Percentiles rank a stretch among this genome's conserved stretches.
phyloP scores from a whole-genome alignment of 2,888 invertebrate genomes.

The Mesoligia furuncula region DNA sequence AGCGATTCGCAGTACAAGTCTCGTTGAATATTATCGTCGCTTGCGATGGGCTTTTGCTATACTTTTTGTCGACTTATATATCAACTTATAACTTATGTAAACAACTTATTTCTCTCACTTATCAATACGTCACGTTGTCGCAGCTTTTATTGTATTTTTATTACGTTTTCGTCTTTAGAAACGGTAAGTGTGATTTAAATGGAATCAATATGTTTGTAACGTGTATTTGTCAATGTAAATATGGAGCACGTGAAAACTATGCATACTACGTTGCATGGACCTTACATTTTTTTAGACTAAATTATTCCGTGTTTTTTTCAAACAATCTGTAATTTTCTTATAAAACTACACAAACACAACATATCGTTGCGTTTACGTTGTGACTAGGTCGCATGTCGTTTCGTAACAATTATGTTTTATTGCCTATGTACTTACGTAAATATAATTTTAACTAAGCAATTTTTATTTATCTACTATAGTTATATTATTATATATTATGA shows the following conservation, averaged over 20 bases:
- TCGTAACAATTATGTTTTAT: not conserved
- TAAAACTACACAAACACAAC: not conserved
- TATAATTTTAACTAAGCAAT: not conserved
- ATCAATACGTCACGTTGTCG: conserved; percentile 33
- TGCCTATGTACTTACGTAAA: not conserved
- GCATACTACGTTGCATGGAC: conserved; percentile 22
- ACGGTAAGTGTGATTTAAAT: conserved; percentile 40
- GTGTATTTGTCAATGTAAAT: conserved; percentile 27
- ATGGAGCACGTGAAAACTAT: conserved; percentile 24
- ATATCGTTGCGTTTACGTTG: not conserved
- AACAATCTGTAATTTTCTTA: not conserved
- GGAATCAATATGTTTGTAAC: conserved; percentile 8
- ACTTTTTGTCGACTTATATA: conserved; percentile 52
- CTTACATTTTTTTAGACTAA: not conserved
- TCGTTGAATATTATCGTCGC: conserved; percentile 76
- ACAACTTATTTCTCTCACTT: conserved; percentile 16
- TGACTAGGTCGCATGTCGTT: not conserved
- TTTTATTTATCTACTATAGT: not conserved
- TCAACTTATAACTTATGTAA: conserved; percentile 4
- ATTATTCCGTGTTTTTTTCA: not conserved
- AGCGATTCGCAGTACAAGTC: conserved; percentile 70
- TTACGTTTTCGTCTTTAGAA: conserved; percentile 5
- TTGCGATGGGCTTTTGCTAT: conserved; percentile 79
- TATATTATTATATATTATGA: too few species aligned
- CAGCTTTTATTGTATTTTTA: conserved; percentile 52